phyloP scores from a whole-genome alignment of 2,797 vertebrate genomes.

The Acestrorhynchus altus region DNA sequence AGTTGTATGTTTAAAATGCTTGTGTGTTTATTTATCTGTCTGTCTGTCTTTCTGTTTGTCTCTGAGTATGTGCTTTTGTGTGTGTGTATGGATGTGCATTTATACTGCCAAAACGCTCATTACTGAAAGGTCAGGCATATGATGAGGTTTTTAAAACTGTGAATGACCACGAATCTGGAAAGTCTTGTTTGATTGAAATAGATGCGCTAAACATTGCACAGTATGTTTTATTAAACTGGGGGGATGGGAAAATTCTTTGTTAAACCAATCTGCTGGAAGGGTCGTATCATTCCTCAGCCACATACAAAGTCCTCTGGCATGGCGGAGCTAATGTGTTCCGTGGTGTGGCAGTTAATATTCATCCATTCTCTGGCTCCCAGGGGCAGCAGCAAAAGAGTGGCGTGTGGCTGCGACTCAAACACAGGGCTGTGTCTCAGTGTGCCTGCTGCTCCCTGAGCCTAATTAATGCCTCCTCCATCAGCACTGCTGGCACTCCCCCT shows the following conservation, averaged over 20 bases:
- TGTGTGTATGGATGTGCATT: neutral
- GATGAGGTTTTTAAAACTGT: neutral
- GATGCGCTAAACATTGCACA: neutral
- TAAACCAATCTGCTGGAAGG: neutral
- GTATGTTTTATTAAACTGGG: neutral
- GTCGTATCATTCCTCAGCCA: conserved; percentile 2
- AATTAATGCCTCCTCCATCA: conserved; percentile 48
- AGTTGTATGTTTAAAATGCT: neutral
- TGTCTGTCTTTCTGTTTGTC: conserved; percentile 13
- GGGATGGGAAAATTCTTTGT: neutral
- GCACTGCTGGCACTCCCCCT: conserved; percentile 31
- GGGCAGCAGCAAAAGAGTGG: neutral
- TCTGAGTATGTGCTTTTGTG: neutral
- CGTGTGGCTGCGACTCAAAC: conserved; percentile 34
- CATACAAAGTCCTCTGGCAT: conserved; percentile 34
- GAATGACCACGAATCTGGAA: neutral
- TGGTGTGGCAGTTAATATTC: conserved; percentile 39
- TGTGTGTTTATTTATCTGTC: neutral
- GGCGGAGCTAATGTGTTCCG: conserved; percentile 16
- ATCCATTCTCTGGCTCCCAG: conserved; percentile 30
- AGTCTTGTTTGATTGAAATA: neutral
- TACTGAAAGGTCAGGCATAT: neutral
- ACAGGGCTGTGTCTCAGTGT: conserved; percentile 16
- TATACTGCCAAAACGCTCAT: neutral
- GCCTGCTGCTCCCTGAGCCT: conserved; percentile 38